These are phyloP conservation scores for Paradoxurus hermaphroditus DNA, from an alignment of 2,113 vertebrate genomes.

Conservation along the genomic window DNA sequence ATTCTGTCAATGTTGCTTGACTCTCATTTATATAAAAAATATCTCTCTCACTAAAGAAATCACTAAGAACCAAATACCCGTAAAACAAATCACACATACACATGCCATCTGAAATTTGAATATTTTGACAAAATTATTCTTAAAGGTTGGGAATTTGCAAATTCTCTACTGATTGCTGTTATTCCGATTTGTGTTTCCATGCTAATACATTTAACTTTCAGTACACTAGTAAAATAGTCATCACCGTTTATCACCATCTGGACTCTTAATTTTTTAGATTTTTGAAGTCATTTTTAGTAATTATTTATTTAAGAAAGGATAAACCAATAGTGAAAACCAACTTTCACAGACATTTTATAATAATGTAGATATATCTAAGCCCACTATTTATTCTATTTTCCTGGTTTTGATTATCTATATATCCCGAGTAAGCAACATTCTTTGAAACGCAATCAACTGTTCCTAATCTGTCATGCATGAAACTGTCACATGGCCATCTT, in stretches of 20 bases:
- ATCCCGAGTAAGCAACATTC: not conserved
- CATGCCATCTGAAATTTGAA: not conserved
- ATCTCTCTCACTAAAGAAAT: not conserved
- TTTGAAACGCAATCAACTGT: not conserved
- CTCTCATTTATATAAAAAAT: not conserved
- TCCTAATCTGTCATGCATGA: not conserved
- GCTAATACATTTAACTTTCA: conserved; percentile 16
- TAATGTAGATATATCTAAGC: not conserved
- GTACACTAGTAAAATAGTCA: not conserved
- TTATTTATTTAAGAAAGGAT: not conserved
- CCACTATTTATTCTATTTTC: conserved; percentile 10
- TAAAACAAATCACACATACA: not conserved
- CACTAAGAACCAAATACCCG: not conserved
- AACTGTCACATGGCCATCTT: not conserved
- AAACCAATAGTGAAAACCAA: not conserved
- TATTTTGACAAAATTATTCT: conserved; percentile 12
- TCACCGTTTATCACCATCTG: not conserved
- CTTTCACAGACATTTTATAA: not conserved
- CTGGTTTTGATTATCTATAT: not conserved
- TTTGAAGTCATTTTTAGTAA: not conserved
- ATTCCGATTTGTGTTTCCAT: conserved; percentile 14
- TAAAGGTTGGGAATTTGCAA: conserved; percentile 1
- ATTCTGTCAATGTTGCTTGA: not conserved
- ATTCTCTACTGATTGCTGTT: not conserved
- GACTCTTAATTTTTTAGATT: not conserved